Evolutionary conservation across 2,797 vertebrate species (phyloP).

Genomic region (Tapirus indicus): DNA sequence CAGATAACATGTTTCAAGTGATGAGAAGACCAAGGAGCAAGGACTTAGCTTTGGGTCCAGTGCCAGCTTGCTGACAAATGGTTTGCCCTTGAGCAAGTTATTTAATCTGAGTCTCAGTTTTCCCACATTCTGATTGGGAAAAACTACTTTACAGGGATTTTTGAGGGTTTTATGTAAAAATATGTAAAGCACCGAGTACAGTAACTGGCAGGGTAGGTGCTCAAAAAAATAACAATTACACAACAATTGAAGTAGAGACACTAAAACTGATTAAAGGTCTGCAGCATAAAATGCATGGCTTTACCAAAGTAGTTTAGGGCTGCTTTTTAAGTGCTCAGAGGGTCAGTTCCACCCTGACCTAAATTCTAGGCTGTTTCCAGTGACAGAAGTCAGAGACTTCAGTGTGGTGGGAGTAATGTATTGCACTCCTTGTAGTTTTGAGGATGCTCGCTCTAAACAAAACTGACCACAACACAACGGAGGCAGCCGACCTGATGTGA

Average conservation of each 20-base stretch:
- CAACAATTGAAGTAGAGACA: background rate
- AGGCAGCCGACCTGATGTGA: background rate
- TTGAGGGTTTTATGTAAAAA: slow-evolving; percentile 18
- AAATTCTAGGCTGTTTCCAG: background rate
- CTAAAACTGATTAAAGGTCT: background rate
- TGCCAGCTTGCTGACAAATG: background rate
- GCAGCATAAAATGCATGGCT: background rate
- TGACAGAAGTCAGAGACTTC: background rate
- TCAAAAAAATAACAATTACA: background rate
- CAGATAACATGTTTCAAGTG: background rate
- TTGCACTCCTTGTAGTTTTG: background rate
- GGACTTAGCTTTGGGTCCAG: too few species aligned
- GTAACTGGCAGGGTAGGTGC: background rate
- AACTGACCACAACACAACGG: background rate
- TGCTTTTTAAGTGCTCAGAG: background rate
- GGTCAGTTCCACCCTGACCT: background rate
- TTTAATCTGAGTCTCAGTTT: background rate
- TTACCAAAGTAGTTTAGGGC: background rate
- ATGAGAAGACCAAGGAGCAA: background rate
- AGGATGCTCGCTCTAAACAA: background rate
- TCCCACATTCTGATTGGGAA: background rate
- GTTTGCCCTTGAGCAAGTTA: background rate
- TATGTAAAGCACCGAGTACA: background rate
- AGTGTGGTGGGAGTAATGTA: background rate
- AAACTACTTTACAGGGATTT: background rate